phyloP scores from a whole-genome alignment of 2,113 vertebrate genomes.

The Sylvilagus bachmani region DNA sequence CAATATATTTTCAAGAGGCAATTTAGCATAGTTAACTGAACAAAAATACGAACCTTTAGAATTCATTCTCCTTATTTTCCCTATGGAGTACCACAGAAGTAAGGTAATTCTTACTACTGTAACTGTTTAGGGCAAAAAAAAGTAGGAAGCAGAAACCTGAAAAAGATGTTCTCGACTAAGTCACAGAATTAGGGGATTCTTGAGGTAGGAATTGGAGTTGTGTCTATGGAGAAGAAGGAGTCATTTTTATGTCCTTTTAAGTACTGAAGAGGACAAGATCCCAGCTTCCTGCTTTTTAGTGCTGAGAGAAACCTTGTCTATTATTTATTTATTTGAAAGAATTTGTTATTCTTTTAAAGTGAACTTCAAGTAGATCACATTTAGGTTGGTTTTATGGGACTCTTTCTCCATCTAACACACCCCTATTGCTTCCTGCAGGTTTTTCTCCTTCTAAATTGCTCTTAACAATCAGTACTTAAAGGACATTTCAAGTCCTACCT shows the following conservation, averaged over 20 bases:
- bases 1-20: slow-evolving; percentile 46
- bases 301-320: slow-evolving; percentile 15
- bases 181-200: slow-evolving; percentile 26
- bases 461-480: slow-evolving; percentile 52
- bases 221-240: slow-evolving; percentile 8
- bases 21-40: background rate
- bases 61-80: background rate
- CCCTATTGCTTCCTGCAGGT: background rate
- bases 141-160: slow-evolving; percentile 11
- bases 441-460: slow-evolving; percentile 38
- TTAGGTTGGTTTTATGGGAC: slow-evolving; percentile 31
- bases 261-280: background rate
- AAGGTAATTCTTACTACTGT: slow-evolving; percentile 26
- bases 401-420: background rate
- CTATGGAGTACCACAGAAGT: no score
- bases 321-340: background rate
- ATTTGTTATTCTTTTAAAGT: slow-evolving; percentile 39
- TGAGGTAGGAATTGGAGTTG: slow-evolving; percentile 10
- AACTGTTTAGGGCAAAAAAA: background rate
- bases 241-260: slow-evolving; percentile 50
- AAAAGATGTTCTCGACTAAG: slow-evolving; percentile 18
- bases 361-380: slow-evolving; percentile 45
- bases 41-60: background rate
- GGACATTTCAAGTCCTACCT: background rate
- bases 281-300: slow-evolving; percentile 9